Evolutionary conservation across 2,888 invertebrate genomes (phyloP).

Genomic region (Himalopsyche tibetana): DNA sequence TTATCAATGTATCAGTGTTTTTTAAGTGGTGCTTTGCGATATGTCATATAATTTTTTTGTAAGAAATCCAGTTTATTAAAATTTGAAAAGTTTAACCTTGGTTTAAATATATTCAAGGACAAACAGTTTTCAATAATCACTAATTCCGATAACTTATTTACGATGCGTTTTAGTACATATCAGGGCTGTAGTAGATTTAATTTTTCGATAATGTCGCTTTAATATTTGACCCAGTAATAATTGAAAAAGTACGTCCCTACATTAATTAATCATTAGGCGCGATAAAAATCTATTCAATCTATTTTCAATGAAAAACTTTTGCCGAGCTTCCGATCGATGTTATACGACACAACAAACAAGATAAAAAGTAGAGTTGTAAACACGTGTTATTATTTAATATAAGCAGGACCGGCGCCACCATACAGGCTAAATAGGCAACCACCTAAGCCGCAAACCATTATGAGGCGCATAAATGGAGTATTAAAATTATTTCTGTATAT

Average conservation of each 20-base stretch:
- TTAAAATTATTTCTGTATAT: too few species aligned
- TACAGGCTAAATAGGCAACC: too few species aligned
- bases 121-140: neutral
- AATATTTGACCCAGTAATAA: neutral
- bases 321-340: neutral
- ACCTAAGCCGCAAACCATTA: too few species aligned
- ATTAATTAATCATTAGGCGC: neutral
- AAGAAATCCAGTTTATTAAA: too few species aligned
- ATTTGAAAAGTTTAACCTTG: too few species aligned
- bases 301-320: conserved; percentile 14
- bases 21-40: too few species aligned
- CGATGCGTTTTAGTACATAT: neutral
- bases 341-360: neutral
- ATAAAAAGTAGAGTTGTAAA: neutral
- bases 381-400: too few species aligned
- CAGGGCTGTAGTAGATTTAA: neutral
- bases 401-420: too few species aligned
- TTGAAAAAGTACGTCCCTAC: neutral
- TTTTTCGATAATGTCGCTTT: neutral
- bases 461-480: too few species aligned
- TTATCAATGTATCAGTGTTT: too few species aligned
- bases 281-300: conserved; percentile 19
- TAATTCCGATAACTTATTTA: neutral
- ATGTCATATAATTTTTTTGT: too few species aligned
- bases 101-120: too few species aligned